These are phyloP conservation scores for Ectemnius continuus DNA, from an alignment of 2,888 invertebrate species.

Conservation along the genomic window DNA sequence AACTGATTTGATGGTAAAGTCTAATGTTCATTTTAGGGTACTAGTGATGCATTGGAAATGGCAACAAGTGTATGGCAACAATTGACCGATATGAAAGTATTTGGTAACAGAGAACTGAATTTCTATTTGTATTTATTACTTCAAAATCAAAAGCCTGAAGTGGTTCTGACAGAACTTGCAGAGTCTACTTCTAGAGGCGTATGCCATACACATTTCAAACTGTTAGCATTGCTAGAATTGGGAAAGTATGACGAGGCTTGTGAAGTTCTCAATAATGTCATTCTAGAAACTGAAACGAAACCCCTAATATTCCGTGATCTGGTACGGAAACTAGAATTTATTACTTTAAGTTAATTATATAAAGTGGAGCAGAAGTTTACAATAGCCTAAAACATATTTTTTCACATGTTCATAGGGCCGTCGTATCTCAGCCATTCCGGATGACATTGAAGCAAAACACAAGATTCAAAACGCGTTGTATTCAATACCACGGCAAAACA, in stretches of 20 bases:
- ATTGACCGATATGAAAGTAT: slow-evolving; percentile 80
- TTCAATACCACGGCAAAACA: not conserved
- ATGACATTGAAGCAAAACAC: not conserved
- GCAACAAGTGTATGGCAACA: slow-evolving; percentile 83
- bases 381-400: not conserved
- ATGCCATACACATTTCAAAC: slow-evolving; percentile 85
- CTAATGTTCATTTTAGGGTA: slow-evolving; percentile 81
- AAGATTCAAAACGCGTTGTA: not conserved
- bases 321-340: slow-evolving; percentile 28
- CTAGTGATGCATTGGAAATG: slow-evolving; percentile 83
- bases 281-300: too few relatives aligned
- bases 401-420: not conserved
- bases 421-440: not conserved
- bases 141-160: slow-evolving; percentile 83
- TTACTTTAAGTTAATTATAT: not conserved
- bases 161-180: slow-evolving; percentile 84
- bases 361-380: not conserved
- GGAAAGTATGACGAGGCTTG: slow-evolving; percentile 83
- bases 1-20: slow-evolving; percentile 57
- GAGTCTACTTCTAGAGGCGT: slow-evolving; percentile 80
- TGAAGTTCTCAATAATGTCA: slow-evolving; percentile 79
- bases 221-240: slow-evolving; percentile 82
- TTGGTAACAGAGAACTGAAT: slow-evolving; percentile 81
- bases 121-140: slow-evolving; percentile 85
- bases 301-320: slow-evolving; percentile 17